These are phyloP conservation scores for Epinotia nisella DNA, from an alignment of 2,888 invertebrate species.

Conservation along the genomic window DNA sequence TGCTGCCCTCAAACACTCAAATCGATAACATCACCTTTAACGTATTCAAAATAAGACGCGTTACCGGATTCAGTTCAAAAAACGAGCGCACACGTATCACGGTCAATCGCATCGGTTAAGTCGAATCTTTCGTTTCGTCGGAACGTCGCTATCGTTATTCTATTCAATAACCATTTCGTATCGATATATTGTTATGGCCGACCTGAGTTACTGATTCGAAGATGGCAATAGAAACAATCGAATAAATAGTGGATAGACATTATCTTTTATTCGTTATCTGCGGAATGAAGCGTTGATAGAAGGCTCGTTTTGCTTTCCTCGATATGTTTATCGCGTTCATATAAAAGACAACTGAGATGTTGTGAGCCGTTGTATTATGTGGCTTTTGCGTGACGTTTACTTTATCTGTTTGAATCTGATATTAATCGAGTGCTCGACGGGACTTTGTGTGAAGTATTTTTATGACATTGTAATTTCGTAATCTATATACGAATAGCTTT, in stretches of 20 bases:
- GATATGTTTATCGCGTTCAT: slow-evolving; percentile 29
- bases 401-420: neutral
- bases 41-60: neutral
- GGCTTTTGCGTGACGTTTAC: slow-evolving; percentile 9
- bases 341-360: slow-evolving; percentile 33
- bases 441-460: neutral
- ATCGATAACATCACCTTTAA: slow-evolving; percentile 1
- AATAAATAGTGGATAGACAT: slow-evolving; percentile 73
- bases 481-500: too few relatives aligned
- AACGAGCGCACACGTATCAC: slow-evolving; percentile 27
- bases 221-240: slow-evolving; percentile 76
- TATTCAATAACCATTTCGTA: slow-evolving; percentile 77
- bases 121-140: slow-evolving; percentile 59
- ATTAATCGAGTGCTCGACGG: neutral
- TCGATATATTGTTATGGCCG: slow-evolving; percentile 79
- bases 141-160: slow-evolving; percentile 68
- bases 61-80: neutral
- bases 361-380: slow-evolving; percentile 16
- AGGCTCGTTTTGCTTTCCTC: slow-evolving; percentile 44
- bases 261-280: slow-evolving; percentile 72
- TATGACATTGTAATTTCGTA: too few relatives aligned
- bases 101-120: slow-evolving; percentile 48
- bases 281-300: slow-evolving; percentile 42
- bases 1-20: slow-evolving; percentile 20
- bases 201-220: slow-evolving; percentile 78